A percentile compares a stretch with the other conserved stretches of the same genome.
phyloP scores from a whole-genome alignment of 37 sponge, comb jelly and placozoan genomes.

The Dysidea cf. avara region DNA sequence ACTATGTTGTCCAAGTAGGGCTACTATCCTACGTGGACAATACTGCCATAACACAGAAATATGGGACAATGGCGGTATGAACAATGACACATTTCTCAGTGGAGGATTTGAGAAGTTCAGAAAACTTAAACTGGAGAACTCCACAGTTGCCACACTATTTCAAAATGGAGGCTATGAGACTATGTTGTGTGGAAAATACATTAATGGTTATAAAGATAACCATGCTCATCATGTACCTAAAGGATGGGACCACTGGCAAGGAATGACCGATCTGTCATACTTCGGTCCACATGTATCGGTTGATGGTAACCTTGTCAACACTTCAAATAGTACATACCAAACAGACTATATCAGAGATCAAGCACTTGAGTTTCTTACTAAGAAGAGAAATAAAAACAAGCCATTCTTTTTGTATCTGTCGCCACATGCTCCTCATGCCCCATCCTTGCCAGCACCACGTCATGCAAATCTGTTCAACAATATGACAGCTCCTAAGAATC shows the following conservation, averaged over 20 bases:
- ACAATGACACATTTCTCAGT: constrained; percentile 63
- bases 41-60: constrained; percentile 77
- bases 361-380: not conserved
- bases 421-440: constrained; percentile 79
- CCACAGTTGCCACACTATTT: constrained; percentile 46
- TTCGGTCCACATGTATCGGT: constrained; percentile 64
- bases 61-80: constrained; percentile 75
- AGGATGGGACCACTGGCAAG: constrained; percentile 73
- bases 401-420: constrained; percentile 76
- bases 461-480: constrained; percentile 58
- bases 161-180: constrained; percentile 68
- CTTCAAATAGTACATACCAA: constrained; percentile 44
- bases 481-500: constrained; percentile 49
- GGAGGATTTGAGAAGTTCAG: constrained; percentile 62
- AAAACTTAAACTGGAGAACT: constrained; percentile 17
- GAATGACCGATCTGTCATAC: constrained; percentile 69
- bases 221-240: constrained; percentile 52
- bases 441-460: constrained; percentile 58
- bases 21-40: constrained; percentile 65
- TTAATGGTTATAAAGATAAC: constrained; percentile 60
- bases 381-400: constrained; percentile 31
- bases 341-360: constrained; percentile 62
- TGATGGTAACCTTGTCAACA: constrained; percentile 49
- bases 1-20: constrained; percentile 72
- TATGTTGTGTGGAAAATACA: constrained; percentile 56